phyloP scores from a whole-genome alignment of 2,113 vertebrate genomes.

The Hipposideros armiger region DNA sequence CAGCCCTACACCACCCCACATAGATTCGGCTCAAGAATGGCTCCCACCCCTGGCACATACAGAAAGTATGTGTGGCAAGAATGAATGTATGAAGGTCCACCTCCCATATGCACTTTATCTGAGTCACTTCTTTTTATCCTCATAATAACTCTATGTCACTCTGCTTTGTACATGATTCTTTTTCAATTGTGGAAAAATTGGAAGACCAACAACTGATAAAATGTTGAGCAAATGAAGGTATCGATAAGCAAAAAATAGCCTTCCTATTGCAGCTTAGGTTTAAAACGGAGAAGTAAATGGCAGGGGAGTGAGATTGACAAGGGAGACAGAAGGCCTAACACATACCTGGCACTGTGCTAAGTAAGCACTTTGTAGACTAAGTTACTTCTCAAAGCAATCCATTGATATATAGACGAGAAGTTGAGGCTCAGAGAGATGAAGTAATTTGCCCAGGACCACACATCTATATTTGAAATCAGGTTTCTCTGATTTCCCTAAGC shows the following conservation, averaged over 20 bases:
- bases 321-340: neutral
- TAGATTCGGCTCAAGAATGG: neutral
- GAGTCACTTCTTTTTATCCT: conserved; percentile 34
- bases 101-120: neutral
- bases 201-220: conserved; percentile 2
- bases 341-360: neutral
- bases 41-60: neutral
- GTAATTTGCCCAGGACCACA: conserved; percentile 29
- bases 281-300: conserved; percentile 2
- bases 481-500: neutral
- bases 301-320: neutral
- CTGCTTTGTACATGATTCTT: neutral
- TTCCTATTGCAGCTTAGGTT: neutral
- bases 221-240: conserved; percentile 46
- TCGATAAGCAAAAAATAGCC: neutral
- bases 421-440: conserved; percentile 12
- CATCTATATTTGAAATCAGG: neutral
- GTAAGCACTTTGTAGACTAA: neutral
- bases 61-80: neutral
- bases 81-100: neutral
- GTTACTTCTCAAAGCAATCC: neutral
- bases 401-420: conserved; percentile 24
- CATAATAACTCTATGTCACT: neutral
- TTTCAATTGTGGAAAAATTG: conserved; percentile 2
- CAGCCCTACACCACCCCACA: rapidly evolving